Evolutionary conservation across 1,140 invertebrate genomes (phyloP).

Genomic region (Achatina immaculata): DNA sequence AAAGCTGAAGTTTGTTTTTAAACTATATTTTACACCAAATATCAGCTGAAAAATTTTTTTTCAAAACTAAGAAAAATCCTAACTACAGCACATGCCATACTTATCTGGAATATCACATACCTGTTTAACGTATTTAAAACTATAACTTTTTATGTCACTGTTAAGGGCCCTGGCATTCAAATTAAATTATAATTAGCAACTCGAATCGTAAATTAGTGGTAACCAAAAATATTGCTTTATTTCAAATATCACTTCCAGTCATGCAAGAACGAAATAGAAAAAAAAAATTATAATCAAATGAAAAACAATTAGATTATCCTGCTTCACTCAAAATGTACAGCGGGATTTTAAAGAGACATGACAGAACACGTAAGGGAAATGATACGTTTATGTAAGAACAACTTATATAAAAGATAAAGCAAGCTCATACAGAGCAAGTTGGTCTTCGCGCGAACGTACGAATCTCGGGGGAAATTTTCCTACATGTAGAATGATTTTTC

Average conservation of each 20-base stretch:
- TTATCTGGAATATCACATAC: too few relatives aligned
- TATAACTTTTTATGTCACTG: too few relatives aligned
- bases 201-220: background rate
- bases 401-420: slow-evolving; percentile 7
- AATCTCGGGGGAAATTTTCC: background rate
- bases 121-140: too few relatives aligned
- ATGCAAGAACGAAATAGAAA: background rate
- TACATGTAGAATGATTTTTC: slow-evolving; percentile 26
- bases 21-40: too few relatives aligned
- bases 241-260: background rate
- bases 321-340: background rate
- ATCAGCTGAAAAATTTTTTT: too few relatives aligned
- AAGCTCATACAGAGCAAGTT: slow-evolving; percentile 19
- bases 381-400: background rate
- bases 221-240: background rate
- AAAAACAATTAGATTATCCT: background rate
- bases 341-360: slow-evolving; percentile 41
- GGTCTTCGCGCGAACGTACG: background rate
- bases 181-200: background rate
- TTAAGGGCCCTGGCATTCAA: background rate
- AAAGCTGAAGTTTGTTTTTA: too few relatives aligned
- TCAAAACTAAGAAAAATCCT: too few relatives aligned
- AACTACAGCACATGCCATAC: too few relatives aligned
- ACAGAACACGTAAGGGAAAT: slow-evolving; percentile 35
- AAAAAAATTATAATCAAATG: background rate